phyloP scores from a whole-genome alignment of 1,140 invertebrate genomes.

The Idris sp. region DNA sequence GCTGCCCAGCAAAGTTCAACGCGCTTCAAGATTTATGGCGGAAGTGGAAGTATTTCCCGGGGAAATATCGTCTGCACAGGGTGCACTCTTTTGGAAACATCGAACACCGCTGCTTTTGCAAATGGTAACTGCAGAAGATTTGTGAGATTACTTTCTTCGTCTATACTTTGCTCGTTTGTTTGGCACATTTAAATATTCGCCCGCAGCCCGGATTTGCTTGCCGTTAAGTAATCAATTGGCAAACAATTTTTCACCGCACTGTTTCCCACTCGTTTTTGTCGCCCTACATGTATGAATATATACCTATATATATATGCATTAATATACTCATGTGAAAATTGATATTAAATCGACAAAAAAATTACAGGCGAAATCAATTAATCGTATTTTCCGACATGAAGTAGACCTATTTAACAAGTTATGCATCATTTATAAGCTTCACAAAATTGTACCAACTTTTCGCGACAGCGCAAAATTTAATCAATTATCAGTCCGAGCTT shows the following conservation, averaged over 20 bases:
- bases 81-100: slow-evolving; percentile 72
- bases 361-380: background rate
- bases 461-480: too few relatives aligned
- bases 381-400: background rate
- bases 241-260: slow-evolving; percentile 41
- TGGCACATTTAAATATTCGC: slow-evolving; percentile 51
- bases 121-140: slow-evolving; percentile 67
- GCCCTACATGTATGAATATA: slow-evolving; percentile 1
- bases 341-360: slow-evolving; percentile 19
- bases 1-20: slow-evolving; percentile 62
- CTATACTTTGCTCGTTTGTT: slow-evolving; percentile 49
- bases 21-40: slow-evolving; percentile 71
- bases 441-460: too few relatives aligned
- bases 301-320: too few relatives aligned
- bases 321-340: slow-evolving; percentile 10
- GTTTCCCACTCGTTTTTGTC: slow-evolving; percentile 12
- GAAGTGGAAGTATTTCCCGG: slow-evolving; percentile 72
- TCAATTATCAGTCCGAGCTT: too few relatives aligned
- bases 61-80: slow-evolving; percentile 70
- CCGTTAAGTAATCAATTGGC: slow-evolving; percentile 49
- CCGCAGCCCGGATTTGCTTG: slow-evolving; percentile 35
- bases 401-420: too few relatives aligned
- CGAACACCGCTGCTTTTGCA: slow-evolving; percentile 65
- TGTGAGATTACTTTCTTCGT: slow-evolving; percentile 64
- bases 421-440: background rate